Evolutionary conservation across 2,888 invertebrate species (phyloP), one percentile per base, ranked within the genome.

Genomic region (Lepas anatifera): DNA sequence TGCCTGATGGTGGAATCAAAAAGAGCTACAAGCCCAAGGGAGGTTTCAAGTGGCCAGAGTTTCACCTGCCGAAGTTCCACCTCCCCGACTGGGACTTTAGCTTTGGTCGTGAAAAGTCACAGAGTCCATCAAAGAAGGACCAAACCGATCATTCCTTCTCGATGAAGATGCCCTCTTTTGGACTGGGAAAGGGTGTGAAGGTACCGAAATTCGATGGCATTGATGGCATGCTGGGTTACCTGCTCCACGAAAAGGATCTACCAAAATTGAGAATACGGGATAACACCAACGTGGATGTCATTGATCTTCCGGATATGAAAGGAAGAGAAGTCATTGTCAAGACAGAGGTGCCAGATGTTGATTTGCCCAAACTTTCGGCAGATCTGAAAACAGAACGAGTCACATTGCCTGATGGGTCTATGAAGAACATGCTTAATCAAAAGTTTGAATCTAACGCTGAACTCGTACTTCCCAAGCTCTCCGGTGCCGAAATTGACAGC

Each of bases 1-100:
- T 52, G 16, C 67, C 69, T 22, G 69, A 64, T 22, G 64, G 63
- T 27, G n/a, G 48, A 11, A n/a, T 50, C 11, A 68, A 70, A 27
- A 41, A 29, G 22, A 52, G 13, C 8, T 39, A 48, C 39, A 27
- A 32, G 63, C 46, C 64, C 32, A 67, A 67, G 22, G 46, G 70
- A 8, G 32, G 46, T 18, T 46, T 35, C n/a, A 25, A 27, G 27
- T 37, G 43, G 32, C 66, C 37, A 3, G 64, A 67, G 4, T n/a
- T 58, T 7, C 58, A 58, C 18, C 58, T 58, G 7, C 58, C 58
- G 22, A 58, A 58, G 10, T 58, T 58, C 22, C 58, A 58, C 16
- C 22, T 58, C 3, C 58, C 58, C 18, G 58, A 58, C 22, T 58
- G 58, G 58, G 58, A 35, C 22, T 35, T 58, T 22, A 18, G 35